Evolutionary conservation across 1,140 invertebrate species (phyloP).

Genomic region (Drosophila pachea): DNA sequence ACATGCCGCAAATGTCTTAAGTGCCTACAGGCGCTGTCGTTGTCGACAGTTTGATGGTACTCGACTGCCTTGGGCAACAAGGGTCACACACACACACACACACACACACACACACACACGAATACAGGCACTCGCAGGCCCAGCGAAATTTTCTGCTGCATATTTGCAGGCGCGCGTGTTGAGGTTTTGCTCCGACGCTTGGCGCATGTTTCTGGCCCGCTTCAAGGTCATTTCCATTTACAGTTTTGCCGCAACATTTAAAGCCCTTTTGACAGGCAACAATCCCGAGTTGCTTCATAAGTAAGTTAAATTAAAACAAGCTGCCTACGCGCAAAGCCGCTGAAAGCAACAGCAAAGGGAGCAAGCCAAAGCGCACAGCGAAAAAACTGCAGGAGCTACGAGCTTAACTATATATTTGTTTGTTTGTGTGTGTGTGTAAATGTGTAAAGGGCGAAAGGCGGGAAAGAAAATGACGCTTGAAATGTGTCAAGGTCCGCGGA

Average conservation of each 20-base stretch:
- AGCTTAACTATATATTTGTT: not conserved
- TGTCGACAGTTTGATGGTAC: constrained; percentile 69
- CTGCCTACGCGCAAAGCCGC: constrained; percentile 34
- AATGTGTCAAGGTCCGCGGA: constrained; percentile 70
- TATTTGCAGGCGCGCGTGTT: constrained; percentile 53
- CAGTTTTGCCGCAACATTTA: constrained; percentile 35
- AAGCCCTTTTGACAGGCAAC: constrained; percentile 41
- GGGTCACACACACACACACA: constrained; percentile 30
- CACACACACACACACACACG: constrained; percentile 4
- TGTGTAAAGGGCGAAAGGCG: constrained; percentile 38
- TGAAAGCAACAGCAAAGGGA: constrained; percentile 28
- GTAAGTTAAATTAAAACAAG: constrained; percentile 47
- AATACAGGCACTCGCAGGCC: not conserved
- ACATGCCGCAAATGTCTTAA: constrained; percentile 73
- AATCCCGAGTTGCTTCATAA: constrained; percentile 47
- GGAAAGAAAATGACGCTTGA: constrained; percentile 29
- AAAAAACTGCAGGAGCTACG: not conserved
- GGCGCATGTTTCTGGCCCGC: constrained; percentile 48
- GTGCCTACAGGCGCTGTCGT: constrained; percentile 61
- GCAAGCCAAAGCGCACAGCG: constrained; percentile 21
- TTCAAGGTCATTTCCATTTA: constrained; percentile 68
- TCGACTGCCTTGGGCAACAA: constrained; percentile 57
- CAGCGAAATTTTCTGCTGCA: constrained; percentile 42
- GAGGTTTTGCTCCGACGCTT: constrained; percentile 59
- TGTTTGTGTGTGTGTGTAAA: not conserved